Conservation (phyloP, 2,113 vertebrate species). For the Jacana jacana region DNA sequence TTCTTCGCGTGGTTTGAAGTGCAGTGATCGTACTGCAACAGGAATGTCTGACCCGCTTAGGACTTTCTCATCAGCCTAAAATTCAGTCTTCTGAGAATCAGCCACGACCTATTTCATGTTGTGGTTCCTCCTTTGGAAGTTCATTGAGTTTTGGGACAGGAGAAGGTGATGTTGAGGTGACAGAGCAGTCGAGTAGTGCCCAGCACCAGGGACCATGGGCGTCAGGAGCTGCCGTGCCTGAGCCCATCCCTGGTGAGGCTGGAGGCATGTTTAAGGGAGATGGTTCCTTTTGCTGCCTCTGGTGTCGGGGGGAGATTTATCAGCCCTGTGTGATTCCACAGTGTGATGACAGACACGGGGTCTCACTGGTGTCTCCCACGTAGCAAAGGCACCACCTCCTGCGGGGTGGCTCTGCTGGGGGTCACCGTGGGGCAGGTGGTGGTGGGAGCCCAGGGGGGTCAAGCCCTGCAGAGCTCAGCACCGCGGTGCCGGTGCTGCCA, state of each 20-base stretch:
- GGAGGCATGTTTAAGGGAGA: neutral
- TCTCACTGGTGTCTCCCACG: neutral
- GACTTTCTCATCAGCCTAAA: neutral
- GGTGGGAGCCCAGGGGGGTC: fast-evolving
- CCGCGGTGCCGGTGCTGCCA: neutral
- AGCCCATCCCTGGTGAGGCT: neutral
- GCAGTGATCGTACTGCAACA: neutral
- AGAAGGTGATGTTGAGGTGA: neutral
- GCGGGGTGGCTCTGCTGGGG: neutral
- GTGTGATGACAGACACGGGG: neutral
- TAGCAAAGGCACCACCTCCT: neutral
- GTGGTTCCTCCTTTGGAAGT: neutral
- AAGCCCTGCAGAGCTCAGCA: neutral
- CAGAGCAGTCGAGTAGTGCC: neutral
- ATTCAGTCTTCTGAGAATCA: neutral
- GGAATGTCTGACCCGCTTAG: neutral
- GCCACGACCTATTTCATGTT: neutral
- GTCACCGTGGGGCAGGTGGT: neutral
- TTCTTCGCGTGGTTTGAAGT: neutral
- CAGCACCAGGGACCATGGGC: neutral
- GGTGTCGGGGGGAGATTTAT: neutral
- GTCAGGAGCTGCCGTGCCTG: neutral
- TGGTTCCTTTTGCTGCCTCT: neutral
- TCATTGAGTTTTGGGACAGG: neutral
- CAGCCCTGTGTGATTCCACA: fast-evolving